Conservation (phyloP, 2,888 invertebrate species). For the Baronia brevicornis region DNA sequence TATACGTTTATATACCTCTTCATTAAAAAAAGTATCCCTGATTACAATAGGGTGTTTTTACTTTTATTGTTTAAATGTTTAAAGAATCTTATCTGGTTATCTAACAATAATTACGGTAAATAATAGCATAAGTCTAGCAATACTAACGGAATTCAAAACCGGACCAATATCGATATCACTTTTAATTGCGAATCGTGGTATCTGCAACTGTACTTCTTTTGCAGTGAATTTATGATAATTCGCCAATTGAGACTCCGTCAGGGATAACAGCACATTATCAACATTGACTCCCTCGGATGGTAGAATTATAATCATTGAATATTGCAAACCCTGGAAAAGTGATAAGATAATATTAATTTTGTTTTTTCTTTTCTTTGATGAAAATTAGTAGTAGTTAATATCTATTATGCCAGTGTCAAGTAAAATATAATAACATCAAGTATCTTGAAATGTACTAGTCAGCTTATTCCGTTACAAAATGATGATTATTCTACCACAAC, state of each 20-base stretch:
- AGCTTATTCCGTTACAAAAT: no score
- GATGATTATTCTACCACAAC: no score
- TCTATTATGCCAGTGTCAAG: no score
- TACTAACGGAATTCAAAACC: slow-evolving; percentile 49
- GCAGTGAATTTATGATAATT: slow-evolving; percentile 35
- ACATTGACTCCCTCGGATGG: slow-evolving; percentile 44
- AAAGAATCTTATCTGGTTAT: no score
- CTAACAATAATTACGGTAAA: slow-evolving; percentile 4
- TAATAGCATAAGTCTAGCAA: neutral
- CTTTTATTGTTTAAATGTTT: no score
- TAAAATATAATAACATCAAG: no score
- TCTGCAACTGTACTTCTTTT: slow-evolving; percentile 42
- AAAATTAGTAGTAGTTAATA: neutral
- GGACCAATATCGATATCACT: slow-evolving; percentile 47
- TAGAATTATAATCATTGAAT: slow-evolving; percentile 62
- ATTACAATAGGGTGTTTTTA: no score
- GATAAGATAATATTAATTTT: no score
- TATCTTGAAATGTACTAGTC: no score
- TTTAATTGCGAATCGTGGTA: slow-evolving; percentile 64
- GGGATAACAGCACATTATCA: slow-evolving; percentile 30
- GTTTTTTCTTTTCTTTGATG: slow-evolving; percentile 1
- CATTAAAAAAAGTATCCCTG: no score
- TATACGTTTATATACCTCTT: no score
- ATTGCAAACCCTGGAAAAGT: slow-evolving; percentile 54
- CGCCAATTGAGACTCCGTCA: slow-evolving; percentile 41